A percentile compares a stretch with the other conserved stretches of the same genome.
phyloP scores from a whole-genome alignment of 2,888 invertebrate genomes.

The Caradrina clavipalpis region DNA sequence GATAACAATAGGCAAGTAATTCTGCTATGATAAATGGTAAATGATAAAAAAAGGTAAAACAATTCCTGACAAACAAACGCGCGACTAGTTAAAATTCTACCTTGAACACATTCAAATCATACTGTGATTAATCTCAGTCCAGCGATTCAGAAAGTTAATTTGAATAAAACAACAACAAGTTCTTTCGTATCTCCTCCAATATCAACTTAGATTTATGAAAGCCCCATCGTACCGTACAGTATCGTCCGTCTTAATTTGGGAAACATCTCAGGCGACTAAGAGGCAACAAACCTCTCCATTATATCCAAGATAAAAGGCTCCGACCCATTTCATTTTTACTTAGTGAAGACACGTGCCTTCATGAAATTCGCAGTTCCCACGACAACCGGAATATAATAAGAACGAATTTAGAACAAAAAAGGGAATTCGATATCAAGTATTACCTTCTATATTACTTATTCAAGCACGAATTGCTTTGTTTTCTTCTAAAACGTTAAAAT shows the following conservation, averaged over 20 bases:
- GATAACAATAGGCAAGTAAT: no score
- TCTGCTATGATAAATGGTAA: neutral
- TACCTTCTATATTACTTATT: conserved; percentile 72
- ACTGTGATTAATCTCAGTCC: conserved; percentile 10
- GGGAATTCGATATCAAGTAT: conserved; percentile 71
- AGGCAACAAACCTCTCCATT: conserved; percentile 36
- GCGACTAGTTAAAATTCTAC: conserved; percentile 5
- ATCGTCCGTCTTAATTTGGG: conserved; percentile 45
- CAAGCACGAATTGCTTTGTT: conserved; percentile 72
- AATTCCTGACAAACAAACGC: neutral
- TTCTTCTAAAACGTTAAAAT: conserved; percentile 68
- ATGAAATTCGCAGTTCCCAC: conserved; percentile 68
- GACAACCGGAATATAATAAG: conserved; percentile 73
- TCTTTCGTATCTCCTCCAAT: neutral
- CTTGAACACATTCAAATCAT: conserved; percentile 14
- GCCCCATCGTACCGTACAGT: conserved; percentile 10
- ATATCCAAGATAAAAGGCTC: conserved; percentile 47
- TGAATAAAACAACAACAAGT: conserved; percentile 6
- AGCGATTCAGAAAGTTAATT: neutral
- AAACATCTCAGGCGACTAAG: conserved; percentile 30
- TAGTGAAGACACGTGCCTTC: conserved; percentile 58
- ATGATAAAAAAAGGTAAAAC: neutral
- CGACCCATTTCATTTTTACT: conserved; percentile 59
- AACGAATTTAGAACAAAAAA: conserved; percentile 60
- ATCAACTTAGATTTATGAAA: conserved; percentile 31